phyloP scores from a whole-genome alignment of 2,113 vertebrate species.

The Scophthalmus maximus region DNA sequence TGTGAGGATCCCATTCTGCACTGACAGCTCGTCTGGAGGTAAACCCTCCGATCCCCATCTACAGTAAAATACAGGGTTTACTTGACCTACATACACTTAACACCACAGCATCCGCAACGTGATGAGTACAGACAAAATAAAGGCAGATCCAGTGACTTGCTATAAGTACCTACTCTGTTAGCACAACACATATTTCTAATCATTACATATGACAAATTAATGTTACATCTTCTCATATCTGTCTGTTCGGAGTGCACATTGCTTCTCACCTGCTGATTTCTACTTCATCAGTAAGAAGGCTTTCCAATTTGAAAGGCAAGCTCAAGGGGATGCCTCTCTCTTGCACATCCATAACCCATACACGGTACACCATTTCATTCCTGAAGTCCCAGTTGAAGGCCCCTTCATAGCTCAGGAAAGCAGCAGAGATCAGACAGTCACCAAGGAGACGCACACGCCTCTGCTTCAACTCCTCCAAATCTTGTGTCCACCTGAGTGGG shows the following conservation, averaged over 20 bases:
- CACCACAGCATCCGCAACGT: neutral
- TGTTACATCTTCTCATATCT: no score
- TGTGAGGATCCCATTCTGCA: constrained; percentile 97
- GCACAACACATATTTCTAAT: no score
- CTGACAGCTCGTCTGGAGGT: constrained; percentile 93
- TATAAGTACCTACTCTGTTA: no score
- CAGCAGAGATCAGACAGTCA: constrained; percentile 91
- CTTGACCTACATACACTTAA: constrained; percentile 4
- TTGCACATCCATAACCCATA: constrained; percentile 88
- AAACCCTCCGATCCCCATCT: constrained; percentile 97
- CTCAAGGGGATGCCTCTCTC: constrained; percentile 89
- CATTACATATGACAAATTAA: no score
- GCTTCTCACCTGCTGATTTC: constrained; percentile 92
- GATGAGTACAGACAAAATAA: neutral
- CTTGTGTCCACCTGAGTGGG: constrained; percentile 88
- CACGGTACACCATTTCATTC: constrained; percentile 87
- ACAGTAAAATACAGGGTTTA: constrained; percentile 17
- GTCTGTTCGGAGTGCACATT: neutral
- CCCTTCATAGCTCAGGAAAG: constrained; percentile 94
- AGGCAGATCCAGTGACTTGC: neutral
- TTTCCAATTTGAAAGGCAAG: constrained; percentile 90
- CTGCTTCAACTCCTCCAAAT: constrained; percentile 88
- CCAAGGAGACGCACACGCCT: constrained; percentile 88
- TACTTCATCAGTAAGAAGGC: constrained; percentile 91
- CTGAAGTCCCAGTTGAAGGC: constrained; percentile 97